These are phyloP conservation scores for Atrichornis clamosus DNA, from an alignment of 2,113 vertebrate species.

Conservation along the genomic window DNA sequence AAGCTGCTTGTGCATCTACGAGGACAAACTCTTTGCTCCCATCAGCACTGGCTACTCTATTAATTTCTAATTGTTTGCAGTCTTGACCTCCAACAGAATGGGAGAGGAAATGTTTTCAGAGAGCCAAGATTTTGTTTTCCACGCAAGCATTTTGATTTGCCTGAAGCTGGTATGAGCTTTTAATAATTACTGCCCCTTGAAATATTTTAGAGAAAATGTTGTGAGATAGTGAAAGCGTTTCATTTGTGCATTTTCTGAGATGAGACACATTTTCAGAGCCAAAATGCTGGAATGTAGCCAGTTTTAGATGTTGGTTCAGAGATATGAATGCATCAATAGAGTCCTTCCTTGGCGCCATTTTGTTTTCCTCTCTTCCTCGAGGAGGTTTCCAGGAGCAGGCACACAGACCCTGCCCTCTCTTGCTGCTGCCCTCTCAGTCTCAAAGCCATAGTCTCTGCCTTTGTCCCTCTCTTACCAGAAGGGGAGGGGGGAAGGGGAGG, in stretches of 20 bases:
- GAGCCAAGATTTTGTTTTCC: not conserved
- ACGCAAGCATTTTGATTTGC: not conserved
- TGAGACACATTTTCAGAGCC: not conserved
- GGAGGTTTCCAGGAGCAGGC: not conserved
- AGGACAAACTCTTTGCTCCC: not conserved
- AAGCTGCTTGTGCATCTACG: not conserved
- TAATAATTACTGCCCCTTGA: not conserved
- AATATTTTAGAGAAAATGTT: not conserved
- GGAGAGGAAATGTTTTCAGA: not conserved
- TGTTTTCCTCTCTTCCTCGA: not conserved
- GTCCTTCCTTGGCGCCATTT: not conserved
- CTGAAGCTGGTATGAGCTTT: not conserved
- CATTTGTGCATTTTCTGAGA: not conserved
- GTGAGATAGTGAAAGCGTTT: not conserved
- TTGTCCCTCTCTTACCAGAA: not conserved
- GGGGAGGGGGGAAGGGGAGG: not conserved
- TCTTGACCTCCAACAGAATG: not conserved
- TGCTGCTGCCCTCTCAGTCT: not conserved
- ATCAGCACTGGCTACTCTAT: not conserved
- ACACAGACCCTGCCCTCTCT: not conserved
- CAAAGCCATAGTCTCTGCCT: not conserved
- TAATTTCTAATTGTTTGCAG: not conserved
- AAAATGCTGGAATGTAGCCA: not conserved
- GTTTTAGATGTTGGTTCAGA: not conserved
- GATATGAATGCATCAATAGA: not conserved